A percentile compares a stretch with the other conserved stretches of the same genome.
These are phyloP conservation scores for Daphoenositta chrysoptera DNA, from an alignment of 2,113 vertebrate genomes.

Conservation along the genomic window DNA sequence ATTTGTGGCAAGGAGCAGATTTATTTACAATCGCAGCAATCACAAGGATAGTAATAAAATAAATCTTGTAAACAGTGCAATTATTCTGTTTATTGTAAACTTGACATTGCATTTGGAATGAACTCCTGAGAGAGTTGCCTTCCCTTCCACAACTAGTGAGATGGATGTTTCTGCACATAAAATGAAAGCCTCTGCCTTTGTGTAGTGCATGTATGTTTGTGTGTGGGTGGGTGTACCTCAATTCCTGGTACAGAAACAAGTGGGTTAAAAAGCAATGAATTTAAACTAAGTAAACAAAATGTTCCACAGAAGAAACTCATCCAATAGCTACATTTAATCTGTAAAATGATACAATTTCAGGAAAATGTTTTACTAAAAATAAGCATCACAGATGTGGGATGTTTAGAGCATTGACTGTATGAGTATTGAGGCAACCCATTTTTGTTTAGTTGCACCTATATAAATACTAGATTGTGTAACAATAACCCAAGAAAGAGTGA, in stretches of 20 bases:
- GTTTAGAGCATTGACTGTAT: neutral
- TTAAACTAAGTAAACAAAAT: neutral
- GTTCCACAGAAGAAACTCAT: neutral
- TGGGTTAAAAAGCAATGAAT: neutral
- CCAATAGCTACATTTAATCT: neutral
- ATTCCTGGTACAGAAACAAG: neutral
- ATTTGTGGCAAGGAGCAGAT: neutral
- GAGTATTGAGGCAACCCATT: neutral
- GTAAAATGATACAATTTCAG: neutral
- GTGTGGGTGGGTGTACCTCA: neutral
- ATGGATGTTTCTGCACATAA: neutral
- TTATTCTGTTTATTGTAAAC: conserved; percentile 60
- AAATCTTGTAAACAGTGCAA: conserved; percentile 17
- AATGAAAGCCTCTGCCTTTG: neutral
- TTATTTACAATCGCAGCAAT: conserved; percentile 50
- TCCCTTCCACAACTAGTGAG: neutral
- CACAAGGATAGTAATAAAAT: conserved; percentile 30
- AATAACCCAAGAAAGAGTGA: neutral
- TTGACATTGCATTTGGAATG: conserved; percentile 23
- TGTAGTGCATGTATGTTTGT: neutral
- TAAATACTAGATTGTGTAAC: neutral
- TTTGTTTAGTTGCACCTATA: neutral
- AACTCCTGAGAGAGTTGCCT: neutral
- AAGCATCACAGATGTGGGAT: neutral
- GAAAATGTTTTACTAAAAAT: neutral